Evolutionary conservation across 2,888 invertebrate genomes (phyloP).

Genomic region (Dascillus cervinus): DNA sequence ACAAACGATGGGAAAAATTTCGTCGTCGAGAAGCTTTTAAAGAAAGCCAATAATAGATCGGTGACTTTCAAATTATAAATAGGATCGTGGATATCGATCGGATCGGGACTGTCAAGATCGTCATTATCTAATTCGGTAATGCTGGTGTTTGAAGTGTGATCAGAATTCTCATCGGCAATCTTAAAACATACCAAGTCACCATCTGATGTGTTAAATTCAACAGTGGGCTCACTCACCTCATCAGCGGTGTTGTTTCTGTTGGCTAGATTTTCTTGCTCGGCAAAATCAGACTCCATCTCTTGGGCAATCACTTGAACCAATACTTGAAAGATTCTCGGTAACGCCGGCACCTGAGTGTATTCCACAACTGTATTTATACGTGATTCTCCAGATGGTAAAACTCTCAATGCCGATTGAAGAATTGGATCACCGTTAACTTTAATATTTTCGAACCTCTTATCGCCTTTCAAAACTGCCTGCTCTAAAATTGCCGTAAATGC

Average conservation of each 20-base stretch:
- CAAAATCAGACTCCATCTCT: not conserved
- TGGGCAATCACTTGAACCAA: slow-evolving; percentile 3
- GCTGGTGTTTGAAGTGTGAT: no score
- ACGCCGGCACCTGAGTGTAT: slow-evolving; percentile 7
- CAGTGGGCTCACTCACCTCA: no score
- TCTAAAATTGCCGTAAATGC: slow-evolving; percentile 15
- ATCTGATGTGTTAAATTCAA: no score
- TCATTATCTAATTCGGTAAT: slow-evolving; percentile 4
- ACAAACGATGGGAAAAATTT: slow-evolving; percentile 6
- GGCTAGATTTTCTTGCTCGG: no score
- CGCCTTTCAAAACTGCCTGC: slow-evolving; percentile 13
- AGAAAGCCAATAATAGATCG: slow-evolving; percentile 8
- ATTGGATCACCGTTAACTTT: slow-evolving; percentile 4
- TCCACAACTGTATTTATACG: no score
- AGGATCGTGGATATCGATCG: slow-evolving; percentile 8
- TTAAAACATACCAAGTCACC: not conserved
- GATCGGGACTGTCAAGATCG: slow-evolving; percentile 5
- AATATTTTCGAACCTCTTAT: slow-evolving; percentile 11
- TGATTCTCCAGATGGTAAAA: not conserved
- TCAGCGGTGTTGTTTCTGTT: no score
- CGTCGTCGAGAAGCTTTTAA: slow-evolving; percentile 7
- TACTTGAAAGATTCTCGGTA: slow-evolving; percentile 9
- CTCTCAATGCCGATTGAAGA: not conserved
- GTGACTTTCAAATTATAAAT: slow-evolving; percentile 10
- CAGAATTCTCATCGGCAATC: not conserved